Evolutionary conservation across 2,113 vertebrate species (phyloP), one percentile per base, ranked within the genome.

Genomic region (rabbit (Oryctolagus cuniculus)): DNA sequence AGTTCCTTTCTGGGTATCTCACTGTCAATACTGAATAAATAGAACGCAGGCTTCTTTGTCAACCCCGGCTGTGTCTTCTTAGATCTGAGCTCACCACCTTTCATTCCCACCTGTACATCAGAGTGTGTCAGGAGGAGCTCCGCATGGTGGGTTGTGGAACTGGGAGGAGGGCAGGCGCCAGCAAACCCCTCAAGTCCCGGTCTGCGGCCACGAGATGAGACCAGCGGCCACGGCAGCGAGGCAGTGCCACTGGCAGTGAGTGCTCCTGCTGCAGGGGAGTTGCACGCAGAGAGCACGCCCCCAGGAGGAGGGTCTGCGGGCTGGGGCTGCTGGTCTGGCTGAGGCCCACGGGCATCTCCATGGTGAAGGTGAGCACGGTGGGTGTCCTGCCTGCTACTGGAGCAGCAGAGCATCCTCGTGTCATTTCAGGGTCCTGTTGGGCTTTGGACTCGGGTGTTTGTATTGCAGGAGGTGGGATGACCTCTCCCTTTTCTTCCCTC

Each of bases 1-100:
- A 73, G n/a, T 82, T 83, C 67, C 49, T 77, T 69, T 38, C 6
- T n/a, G 27, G 25, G n/a, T 34, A 3, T 69, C 51, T 81, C 89
- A 63, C 67, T 9, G 3, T 61, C 36, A 31, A 36, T 53, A 24
- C 75, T 75, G 67, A 92, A 90, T 94, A 92, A 78, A 92, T 53
- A 78, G 69, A 53, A 81, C 25, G 55, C 63, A 77, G 85, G 16
- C 58, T 89, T 58, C 29, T 90, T 44, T 24, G 55, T 82, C 90
- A 10, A 4, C 64, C 15, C 13, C 55, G 64, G 13, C 36, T 84
- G 44, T 90, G 55, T 90, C 78, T 67, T 74, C 58, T 51, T 15
- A 21, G 38, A 19, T 49, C 72, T 88, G 74, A 83, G 63, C n/a
- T 38, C 78, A 25, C n/a, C 38, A 3, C 70, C 24, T 73, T 31